Evolutionary conservation across 1,140 invertebrate genomes (phyloP).

Genomic region (Diprion similis): DNA sequence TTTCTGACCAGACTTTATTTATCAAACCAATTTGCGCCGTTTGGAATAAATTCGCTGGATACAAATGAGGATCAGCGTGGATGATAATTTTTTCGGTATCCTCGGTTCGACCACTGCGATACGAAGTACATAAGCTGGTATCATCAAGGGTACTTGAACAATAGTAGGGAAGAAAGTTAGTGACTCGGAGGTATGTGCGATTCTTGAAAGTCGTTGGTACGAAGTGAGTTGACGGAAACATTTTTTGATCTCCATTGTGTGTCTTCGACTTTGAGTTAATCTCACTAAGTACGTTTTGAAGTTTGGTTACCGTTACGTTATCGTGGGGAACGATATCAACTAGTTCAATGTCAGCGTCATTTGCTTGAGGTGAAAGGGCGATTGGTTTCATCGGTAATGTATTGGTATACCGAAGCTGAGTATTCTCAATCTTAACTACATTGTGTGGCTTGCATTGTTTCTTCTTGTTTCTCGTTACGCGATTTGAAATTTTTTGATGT

Average conservation of each 20-base stretch:
- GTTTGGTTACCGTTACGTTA: not conserved
- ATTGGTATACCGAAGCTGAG: not conserved
- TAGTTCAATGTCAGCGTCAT: not conserved
- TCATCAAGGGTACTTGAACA: not conserved
- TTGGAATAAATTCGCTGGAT: not conserved
- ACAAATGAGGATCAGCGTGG: not conserved
- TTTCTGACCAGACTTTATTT: not conserved
- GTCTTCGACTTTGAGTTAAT: no score
- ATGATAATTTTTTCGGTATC: not conserved
- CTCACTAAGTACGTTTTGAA: not conserved
- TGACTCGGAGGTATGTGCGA: not conserved
- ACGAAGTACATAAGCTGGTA: not conserved
- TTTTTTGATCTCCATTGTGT: not conserved
- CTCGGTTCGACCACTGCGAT: not conserved
- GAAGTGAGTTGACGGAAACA: not conserved
- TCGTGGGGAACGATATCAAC: not conserved
- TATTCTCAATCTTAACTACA: not conserved
- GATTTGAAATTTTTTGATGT: not conserved
- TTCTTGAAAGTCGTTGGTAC: not conserved
- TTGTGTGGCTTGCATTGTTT: not conserved
- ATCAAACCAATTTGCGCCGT: not conserved
- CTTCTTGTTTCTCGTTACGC: not conserved
- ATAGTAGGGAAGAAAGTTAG: not conserved
- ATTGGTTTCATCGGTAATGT: not conserved
- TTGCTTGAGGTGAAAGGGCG: not conserved